Base-by-base conservation (phyloP, 2,113 vertebrate genomes). In the Lota lota region DNA sequence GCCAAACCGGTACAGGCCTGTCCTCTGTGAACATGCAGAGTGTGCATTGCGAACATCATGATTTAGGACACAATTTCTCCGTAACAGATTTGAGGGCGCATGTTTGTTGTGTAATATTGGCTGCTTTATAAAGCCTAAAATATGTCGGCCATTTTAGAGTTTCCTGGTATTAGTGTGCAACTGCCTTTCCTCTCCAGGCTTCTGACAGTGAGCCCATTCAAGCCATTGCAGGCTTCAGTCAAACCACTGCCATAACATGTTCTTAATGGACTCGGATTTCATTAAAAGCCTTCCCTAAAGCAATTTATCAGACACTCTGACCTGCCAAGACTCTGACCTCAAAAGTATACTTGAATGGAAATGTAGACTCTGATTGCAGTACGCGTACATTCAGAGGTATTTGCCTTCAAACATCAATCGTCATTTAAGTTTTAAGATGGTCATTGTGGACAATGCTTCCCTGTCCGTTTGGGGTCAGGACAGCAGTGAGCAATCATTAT, bases 71-170 rank as follows among this genome's bases (percentile, higher is more conserved):
- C 66, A 72, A 2, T 72, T 73, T 17, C 75, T 76, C 74, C 80
- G 75, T 69, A 78, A 74, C 82, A 64, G 57, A 74, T 66, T 83
- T 81, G 71, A 85, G 69, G 79, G 62, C 61, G 71, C 59, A 68
- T 77, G 74, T 66, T 78, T 70, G 72, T 78, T 68, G 73, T 67
- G 19, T 79, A 77, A 86, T 82, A 84, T 75, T 75, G 80, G 66
- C 70, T 79, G 57, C 68, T 80, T 73, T 84, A 88, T 76, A 76
- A 77, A 76, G 76, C 79, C 63, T 86, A 75, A 85, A 85, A 81
- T 80, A 77, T 78, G 70, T 70, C 28, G 66, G 54, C 66, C 58
- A 59, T 79, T 84, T 83, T 36, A 70, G 57, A 70, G 66, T 77
- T 83, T 79, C 70, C 40, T 64, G 77, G 65, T 70, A 77, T 74